These are phyloP conservation scores for Sclerodermus sp. DNA, from an alignment of 2,888 invertebrate genomes.

Conservation along the genomic window DNA sequence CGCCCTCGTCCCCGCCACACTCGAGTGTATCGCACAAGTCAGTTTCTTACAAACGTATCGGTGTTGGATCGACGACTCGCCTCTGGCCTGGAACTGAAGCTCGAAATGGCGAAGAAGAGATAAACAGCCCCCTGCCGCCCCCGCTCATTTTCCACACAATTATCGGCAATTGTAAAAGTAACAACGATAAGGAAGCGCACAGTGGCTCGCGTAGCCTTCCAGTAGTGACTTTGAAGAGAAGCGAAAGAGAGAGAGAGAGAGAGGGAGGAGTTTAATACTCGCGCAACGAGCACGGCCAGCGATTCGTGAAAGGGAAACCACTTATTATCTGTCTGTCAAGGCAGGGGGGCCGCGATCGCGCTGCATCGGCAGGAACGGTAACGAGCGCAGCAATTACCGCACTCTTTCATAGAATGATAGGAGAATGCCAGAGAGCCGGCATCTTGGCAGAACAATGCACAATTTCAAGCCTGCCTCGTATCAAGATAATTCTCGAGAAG, in stretches of 20 bases:
- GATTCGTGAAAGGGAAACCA: constrained; percentile 30
- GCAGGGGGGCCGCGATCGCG: constrained; percentile 34
- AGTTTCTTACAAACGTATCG: too few species aligned
- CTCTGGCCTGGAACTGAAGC: too few species aligned
- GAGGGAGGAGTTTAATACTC: background rate
- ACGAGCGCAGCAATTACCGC: constrained; percentile 40
- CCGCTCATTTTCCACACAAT: too few species aligned
- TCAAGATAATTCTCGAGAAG: constrained; percentile 11
- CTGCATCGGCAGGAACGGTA: constrained; percentile 38
- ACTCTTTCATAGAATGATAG: constrained; percentile 35
- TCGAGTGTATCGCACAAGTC: too few species aligned
- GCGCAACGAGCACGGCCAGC: background rate
- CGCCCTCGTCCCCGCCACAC: constrained; percentile 1
- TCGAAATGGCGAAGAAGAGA: too few species aligned
- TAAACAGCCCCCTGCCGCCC: too few species aligned
- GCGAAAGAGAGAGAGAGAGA: too few species aligned
- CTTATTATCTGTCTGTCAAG: constrained; percentile 39
- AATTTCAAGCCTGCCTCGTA: constrained; percentile 21
- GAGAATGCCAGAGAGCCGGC: constrained; percentile 25
- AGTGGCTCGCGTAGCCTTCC: too few species aligned
- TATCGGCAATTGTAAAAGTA: too few species aligned
- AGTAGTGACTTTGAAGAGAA: too few species aligned
- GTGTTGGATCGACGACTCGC: too few species aligned
- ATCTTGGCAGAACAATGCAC: constrained; percentile 37
- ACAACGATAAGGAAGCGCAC: too few species aligned